Evolutionary conservation across 2,888 invertebrate genomes (phyloP).

Genomic region (Leptopilina myrica): DNA sequence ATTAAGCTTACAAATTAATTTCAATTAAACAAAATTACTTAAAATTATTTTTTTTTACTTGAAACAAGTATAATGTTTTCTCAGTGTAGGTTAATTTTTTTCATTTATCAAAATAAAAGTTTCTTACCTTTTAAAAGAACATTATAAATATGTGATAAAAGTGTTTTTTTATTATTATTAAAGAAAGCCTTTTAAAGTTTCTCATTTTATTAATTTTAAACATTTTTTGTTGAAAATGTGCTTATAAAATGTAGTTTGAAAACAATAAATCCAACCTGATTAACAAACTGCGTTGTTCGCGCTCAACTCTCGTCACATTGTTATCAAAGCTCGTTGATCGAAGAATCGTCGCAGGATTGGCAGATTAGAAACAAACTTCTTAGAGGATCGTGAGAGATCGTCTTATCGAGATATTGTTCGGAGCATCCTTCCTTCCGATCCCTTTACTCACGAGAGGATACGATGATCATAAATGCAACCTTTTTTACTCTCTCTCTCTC

Average conservation of each 20-base stretch:
- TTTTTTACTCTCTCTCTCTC: constrained; percentile 44
- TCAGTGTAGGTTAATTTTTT: too few species aligned
- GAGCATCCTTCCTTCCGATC: constrained; percentile 51
- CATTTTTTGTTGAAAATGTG: too few species aligned
- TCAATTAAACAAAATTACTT: too few species aligned
- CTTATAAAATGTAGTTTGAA: background rate
- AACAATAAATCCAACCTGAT: constrained; percentile 4
- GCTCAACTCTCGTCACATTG: constrained; percentile 61
- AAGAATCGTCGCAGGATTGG: constrained; percentile 55
- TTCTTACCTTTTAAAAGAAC: too few species aligned
- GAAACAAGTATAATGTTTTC: too few species aligned
- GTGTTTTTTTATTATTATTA: too few species aligned
- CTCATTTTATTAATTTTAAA: too few species aligned
- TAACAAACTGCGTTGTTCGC: constrained; percentile 55
- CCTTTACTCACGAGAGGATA: constrained; percentile 54
- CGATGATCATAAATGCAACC: constrained; percentile 45
- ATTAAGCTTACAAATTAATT: too few species aligned
- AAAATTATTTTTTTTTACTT: too few species aligned
- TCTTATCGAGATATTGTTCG: constrained; percentile 52
- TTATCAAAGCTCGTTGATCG: constrained; percentile 61
- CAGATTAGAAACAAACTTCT: constrained; percentile 56
- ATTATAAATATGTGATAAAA: too few species aligned
- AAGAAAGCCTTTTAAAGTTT: too few species aligned
- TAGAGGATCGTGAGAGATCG: constrained; percentile 52
- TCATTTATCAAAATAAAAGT: too few species aligned